These are phyloP conservation scores for Zaprionus davidi DNA, from an alignment of 1,140 invertebrate genomes.

Conservation along the genomic window DNA sequence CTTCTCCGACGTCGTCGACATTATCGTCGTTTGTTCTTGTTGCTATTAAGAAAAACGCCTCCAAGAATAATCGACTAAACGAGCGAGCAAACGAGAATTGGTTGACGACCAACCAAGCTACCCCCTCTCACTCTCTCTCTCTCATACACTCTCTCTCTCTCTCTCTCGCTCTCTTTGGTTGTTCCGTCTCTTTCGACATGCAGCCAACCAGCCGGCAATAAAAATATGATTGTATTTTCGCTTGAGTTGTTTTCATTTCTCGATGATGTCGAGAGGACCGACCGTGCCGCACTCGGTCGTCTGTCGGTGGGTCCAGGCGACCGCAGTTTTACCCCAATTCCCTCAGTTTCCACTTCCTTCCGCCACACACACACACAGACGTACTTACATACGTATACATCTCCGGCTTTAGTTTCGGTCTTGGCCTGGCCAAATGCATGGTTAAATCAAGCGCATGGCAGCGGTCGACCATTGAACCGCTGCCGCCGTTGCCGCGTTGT, in stretches of 20 bases:
- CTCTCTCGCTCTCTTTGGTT: slow-evolving; percentile 19
- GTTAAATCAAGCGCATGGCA: slow-evolving; percentile 75
- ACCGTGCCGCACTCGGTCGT: slow-evolving; percentile 34
- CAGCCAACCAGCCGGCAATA: slow-evolving; percentile 81
- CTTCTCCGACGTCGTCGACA: slow-evolving; percentile 14
- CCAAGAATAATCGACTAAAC: slow-evolving; percentile 81
- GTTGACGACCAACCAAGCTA: slow-evolving; percentile 32
- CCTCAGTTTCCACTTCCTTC: slow-evolving; percentile 47
- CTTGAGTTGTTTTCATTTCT: slow-evolving; percentile 83
- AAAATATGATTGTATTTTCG: slow-evolving; percentile 83
- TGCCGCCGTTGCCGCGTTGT: slow-evolving; percentile 43
- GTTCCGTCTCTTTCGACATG: slow-evolving; percentile 47
- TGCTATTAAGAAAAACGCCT: slow-evolving; percentile 81
- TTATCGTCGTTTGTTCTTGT: slow-evolving; percentile 61
- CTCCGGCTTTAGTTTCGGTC: slow-evolving; percentile 22
- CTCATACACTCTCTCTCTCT: background rate
- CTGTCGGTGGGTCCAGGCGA: slow-evolving; percentile 35
- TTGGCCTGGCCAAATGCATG: slow-evolving; percentile 67
- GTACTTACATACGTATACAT: slow-evolving; percentile 13
- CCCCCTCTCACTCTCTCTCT: background rate
- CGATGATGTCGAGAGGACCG: slow-evolving; percentile 78
- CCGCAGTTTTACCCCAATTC: slow-evolving; percentile 55
- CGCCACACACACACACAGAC: slow-evolving; percentile 20
- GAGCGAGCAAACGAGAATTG: slow-evolving; percentile 73
- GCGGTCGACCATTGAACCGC: slow-evolving; percentile 73